Conservation (phyloP, 2,113 vertebrate species). For the Poeciliopsis retropinna region DNA sequence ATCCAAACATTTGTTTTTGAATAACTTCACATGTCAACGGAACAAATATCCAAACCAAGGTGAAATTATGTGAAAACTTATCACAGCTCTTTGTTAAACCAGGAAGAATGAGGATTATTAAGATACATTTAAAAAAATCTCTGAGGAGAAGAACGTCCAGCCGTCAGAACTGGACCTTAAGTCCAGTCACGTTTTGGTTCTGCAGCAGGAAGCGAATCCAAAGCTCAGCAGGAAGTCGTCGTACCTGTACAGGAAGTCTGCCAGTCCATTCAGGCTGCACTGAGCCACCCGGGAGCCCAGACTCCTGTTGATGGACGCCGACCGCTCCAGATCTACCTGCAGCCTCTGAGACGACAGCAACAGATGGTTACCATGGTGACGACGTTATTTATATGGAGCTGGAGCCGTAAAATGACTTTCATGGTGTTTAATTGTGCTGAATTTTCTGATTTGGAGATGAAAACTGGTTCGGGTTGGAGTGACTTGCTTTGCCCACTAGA, state of each 20-base stretch:
- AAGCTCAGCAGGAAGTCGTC: no score
- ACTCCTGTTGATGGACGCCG: constrained; percentile 84
- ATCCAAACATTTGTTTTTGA: not conserved
- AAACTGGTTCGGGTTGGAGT: not conserved
- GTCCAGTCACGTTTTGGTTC: no score
- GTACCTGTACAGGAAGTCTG: constrained; percentile 90
- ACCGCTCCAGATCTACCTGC: constrained; percentile 86
- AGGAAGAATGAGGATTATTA: not conserved
- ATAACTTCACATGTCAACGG: not conserved
- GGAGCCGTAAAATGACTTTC: not conserved
- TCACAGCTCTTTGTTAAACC: not conserved
- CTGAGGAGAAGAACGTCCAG: no score
- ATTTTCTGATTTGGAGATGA: not conserved
- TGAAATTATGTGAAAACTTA: not conserved
- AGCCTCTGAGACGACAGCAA: constrained; percentile 78
- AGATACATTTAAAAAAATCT: not conserved
- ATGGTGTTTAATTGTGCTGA: not conserved
- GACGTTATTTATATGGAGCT: not conserved
- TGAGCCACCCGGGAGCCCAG: constrained; percentile 86
- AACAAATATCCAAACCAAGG: not conserved
- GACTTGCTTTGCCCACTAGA: constrained; percentile 18
- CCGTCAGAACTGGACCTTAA: no score
- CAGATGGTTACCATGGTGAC: not conserved
- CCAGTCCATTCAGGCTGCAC: constrained; percentile 86
- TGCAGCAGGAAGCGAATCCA: no score